Evolutionary conservation across 2,888 invertebrate genomes (phyloP), one percentile per base, ranked within the genome.

Genomic region (Malthinus seriepunctatus): DNA sequence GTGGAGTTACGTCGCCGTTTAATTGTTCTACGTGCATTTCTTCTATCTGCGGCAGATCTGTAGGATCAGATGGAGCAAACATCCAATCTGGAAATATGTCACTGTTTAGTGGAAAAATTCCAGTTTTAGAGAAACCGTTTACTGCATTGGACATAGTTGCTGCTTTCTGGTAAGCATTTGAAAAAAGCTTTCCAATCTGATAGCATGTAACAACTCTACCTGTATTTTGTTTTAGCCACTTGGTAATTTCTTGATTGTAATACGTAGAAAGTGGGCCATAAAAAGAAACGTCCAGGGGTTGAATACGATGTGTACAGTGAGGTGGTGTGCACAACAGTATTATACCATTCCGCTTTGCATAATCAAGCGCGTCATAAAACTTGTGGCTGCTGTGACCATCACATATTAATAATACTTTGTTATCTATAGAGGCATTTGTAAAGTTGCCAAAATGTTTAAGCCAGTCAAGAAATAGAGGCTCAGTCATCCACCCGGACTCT

Each of bases 251-350:
- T 12, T 46, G 49, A 15, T 52, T 32, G 11, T 56, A 61, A 57
- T 57, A 56, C 34, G 51, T 14, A 12, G 39, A 8, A 2, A 54
- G 15, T 9, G 51, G 46, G 9, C 32, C 51, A 12, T 53, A 53
- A 47, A 54, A 71, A 8, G 62, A 51, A 4, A 72, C 71, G 51
- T 74, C 71, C 5, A 73, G 63, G 51, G 76, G 69, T 67, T 78
- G 71, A 63, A 75, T 49, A 56, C 64, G 51, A 51, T 73, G 67
- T 8, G 69, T 72, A 54, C 67, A 69, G 50, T 23, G 23, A 23
- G 23, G 23, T 23, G 23, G 23, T 23, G 5, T 3, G 5, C 23
- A 23, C 5, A 23, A 23, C 5, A 23, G 5, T 23, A 23, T 2
- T 23, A 23, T 5, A 23, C 23, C 23, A 23, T 23, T 23, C 23